Conservation (phyloP, 2,797 vertebrate genomes). For the Lagocephalus sceleratus region DNA sequence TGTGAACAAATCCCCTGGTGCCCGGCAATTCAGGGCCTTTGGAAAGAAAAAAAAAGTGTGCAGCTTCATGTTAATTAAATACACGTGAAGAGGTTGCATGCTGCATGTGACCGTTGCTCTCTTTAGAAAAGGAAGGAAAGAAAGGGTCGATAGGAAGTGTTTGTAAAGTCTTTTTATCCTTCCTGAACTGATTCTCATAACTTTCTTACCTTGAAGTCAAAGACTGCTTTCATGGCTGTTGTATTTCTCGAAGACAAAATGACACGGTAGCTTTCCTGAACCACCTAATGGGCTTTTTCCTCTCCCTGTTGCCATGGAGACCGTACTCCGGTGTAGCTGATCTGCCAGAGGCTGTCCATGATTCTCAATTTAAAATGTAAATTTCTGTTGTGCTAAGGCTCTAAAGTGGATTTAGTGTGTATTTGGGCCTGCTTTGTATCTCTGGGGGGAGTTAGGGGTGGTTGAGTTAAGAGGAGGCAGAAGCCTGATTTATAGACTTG, state of each 20-base stretch:
- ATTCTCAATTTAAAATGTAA: conserved; percentile 80
- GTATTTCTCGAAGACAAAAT: conserved; percentile 79
- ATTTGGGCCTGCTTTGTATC: conserved; percentile 65
- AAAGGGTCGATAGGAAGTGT: conserved; percentile 73
- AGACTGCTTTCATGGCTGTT: conserved; percentile 67
- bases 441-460: conserved; percentile 59
- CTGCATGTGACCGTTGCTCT: conserved; percentile 67
- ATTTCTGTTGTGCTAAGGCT: conserved; percentile 76
- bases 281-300: conserved; percentile 76
- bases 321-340: conserved; percentile 71
- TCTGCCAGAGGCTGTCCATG: conserved; percentile 73
- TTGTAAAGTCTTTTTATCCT: conserved; percentile 22
- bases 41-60: conserved; percentile 47
- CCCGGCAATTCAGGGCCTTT: conserved; percentile 34
- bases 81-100: conserved; percentile 78
- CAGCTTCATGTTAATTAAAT: conserved; percentile 87
- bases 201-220: conserved; percentile 78
- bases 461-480: conserved; percentile 50
- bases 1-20: conserved; percentile 82
- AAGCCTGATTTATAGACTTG: conserved; percentile 77
- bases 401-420: conserved; percentile 78
- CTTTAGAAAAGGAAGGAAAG: conserved; percentile 20
- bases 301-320: conserved; percentile 88
- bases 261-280: conserved; percentile 74
- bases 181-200: conserved; percentile 41